These are phyloP conservation scores for Pygmarrhopalites habei DNA, from an alignment of 1,140 invertebrate species.

Conservation along the genomic window DNA sequence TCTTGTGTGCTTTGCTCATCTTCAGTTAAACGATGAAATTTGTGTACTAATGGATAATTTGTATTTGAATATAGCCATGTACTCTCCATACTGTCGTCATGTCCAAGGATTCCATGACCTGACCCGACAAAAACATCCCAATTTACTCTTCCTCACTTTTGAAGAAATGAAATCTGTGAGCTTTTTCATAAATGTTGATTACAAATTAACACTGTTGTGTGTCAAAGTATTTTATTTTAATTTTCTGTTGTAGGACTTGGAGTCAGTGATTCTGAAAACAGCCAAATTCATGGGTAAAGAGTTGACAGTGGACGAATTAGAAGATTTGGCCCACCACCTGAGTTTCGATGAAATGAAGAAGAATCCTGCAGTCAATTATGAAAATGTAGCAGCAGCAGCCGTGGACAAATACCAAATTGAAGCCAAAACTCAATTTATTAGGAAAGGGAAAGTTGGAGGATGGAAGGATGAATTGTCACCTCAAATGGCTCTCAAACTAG, in stretches of 20 bases:
- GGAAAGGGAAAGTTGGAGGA: conserved; percentile 38
- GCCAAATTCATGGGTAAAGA: conserved; percentile 68
- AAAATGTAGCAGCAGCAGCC: conserved; percentile 25
- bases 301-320: conserved; percentile 57
- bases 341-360: conserved; percentile 72
- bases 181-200: no score
- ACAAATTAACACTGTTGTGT: no score
- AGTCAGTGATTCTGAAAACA: conserved; percentile 56
- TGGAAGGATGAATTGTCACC: conserved; percentile 42
- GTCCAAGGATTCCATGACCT: conserved; percentile 26
- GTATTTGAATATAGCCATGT: conserved; percentile 23
- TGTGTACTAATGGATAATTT: no score
- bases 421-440: conserved; percentile 34
- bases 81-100: conserved; percentile 33
- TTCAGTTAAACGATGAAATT: no score
- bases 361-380: conserved; percentile 64
- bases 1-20: no score
- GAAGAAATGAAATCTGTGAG: conserved; percentile 40
- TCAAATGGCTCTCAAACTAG: conserved; percentile 50
- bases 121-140: conserved; percentile 22
- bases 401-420: conserved; percentile 10
- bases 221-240: no score
- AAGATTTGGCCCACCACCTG: conserved; percentile 61
- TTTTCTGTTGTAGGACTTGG: conserved; percentile 52
- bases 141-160: conserved; percentile 36